A percentile compares a stretch with the other conserved stretches of the same genome.
Conservation (phyloP, 2,797 vertebrate genomes). For the Austrolebias charrua region DNA sequence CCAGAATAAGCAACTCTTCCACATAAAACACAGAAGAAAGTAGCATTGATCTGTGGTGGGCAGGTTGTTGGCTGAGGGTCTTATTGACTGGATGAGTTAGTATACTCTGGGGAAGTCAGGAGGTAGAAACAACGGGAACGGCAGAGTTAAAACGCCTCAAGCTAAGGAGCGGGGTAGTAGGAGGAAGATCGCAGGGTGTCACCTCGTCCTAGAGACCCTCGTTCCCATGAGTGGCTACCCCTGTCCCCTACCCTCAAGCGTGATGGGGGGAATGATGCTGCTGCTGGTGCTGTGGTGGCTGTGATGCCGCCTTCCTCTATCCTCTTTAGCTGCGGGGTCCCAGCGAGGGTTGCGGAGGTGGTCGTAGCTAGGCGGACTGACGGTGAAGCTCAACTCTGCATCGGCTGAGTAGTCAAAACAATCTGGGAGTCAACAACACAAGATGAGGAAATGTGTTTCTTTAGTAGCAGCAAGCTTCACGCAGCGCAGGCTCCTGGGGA, state of each 20-base stretch:
- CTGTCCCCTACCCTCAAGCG: slow-evolving; percentile 96
- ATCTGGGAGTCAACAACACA: slow-evolving; percentile 99
- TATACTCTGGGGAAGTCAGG: slow-evolving; percentile 81
- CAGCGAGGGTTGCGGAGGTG: slow-evolving; percentile 78
- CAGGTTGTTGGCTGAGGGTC: slow-evolving; percentile 54
- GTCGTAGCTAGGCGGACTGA: slow-evolving; percentile 88
- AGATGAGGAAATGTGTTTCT: slow-evolving; percentile 85
- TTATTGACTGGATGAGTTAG: slow-evolving; percentile 80
- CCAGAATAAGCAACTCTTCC: slow-evolving; percentile 71
- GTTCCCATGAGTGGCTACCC: slow-evolving; percentile 82
- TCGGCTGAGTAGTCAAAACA: slow-evolving; percentile 98
- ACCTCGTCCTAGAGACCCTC: slow-evolving; percentile 83
- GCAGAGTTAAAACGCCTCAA: slow-evolving; percentile 47
- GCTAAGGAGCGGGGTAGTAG: slow-evolving; percentile 69
- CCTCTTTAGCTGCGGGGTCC: slow-evolving; percentile 88
- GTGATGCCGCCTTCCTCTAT: slow-evolving; percentile 88
- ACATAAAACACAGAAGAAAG: slow-evolving; percentile 47
- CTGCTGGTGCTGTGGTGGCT: slow-evolving; percentile 71
- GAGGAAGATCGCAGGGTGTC: slow-evolving; percentile 63
- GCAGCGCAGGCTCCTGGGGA: slow-evolving; percentile 34
- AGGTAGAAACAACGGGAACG: slow-evolving; percentile 76
- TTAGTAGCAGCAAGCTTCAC: slow-evolving; percentile 64
- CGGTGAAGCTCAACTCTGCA: slow-evolving; percentile 90
- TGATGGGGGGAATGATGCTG: slow-evolving; percentile 91
- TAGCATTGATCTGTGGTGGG: slow-evolving; percentile 57